phyloP scores from a whole-genome alignment of 2,888 invertebrate species.

The Carcina quercana region DNA sequence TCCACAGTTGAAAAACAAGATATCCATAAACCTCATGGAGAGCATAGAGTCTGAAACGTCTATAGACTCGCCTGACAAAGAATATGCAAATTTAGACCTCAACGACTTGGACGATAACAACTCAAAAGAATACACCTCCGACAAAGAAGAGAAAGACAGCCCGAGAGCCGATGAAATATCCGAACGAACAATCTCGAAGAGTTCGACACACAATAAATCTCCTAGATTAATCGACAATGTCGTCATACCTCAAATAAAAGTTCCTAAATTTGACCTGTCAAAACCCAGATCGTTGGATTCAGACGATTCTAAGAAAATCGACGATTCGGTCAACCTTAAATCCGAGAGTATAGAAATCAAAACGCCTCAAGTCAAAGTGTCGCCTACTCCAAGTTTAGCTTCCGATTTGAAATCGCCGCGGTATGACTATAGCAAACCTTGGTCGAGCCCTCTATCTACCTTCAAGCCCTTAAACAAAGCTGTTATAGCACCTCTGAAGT shows the following conservation, averaged over 20 bases:
- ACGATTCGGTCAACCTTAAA: slow-evolving; percentile 28
- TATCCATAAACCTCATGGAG: slow-evolving; percentile 69
- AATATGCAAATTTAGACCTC: slow-evolving; percentile 58
- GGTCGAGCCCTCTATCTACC: slow-evolving; percentile 48
- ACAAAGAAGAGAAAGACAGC: slow-evolving; percentile 39
- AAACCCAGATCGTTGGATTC: slow-evolving; percentile 41
- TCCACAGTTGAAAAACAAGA: slow-evolving; percentile 59
- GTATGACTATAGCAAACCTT: slow-evolving; percentile 47
- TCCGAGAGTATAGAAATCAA: slow-evolving; percentile 36
- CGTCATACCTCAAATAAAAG: slow-evolving; percentile 53
- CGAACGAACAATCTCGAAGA: slow-evolving; percentile 32
- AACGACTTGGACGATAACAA: slow-evolving; percentile 56
- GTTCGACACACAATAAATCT: slow-evolving; percentile 27
- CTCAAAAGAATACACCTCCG: slow-evolving; percentile 31
- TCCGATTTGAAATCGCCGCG: slow-evolving; percentile 47
- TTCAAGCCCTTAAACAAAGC: slow-evolving; percentile 50
- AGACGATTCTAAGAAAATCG: slow-evolving; percentile 44
- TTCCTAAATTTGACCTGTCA: slow-evolving; percentile 52
- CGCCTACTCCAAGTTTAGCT: slow-evolving; percentile 44
- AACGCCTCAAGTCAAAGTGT: slow-evolving; percentile 44
- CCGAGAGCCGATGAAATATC: slow-evolving; percentile 46
- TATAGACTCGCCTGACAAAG: slow-evolving; percentile 63
- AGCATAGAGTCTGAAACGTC: slow-evolving; percentile 70
- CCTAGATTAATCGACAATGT: slow-evolving; percentile 30
- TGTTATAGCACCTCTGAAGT: slow-evolving; percentile 36